Base-by-base conservation (phyloP, 37 sponge, comb jelly and placozoan genomes). In the Agelas oroides region DNA sequence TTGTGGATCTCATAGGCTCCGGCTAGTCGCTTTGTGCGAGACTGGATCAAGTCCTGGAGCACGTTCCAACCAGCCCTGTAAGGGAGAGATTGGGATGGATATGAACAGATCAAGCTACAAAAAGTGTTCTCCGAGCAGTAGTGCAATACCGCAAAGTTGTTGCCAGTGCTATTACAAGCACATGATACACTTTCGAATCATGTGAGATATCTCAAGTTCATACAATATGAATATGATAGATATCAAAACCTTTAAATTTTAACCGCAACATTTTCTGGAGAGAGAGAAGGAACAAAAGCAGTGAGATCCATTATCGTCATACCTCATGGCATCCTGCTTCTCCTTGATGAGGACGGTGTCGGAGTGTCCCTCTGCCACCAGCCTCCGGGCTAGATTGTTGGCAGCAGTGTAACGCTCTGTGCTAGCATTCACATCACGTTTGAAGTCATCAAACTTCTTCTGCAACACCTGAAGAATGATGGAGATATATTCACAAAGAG, bases 361-460 rank as follows among this genome's bases (percentile, higher is more conserved):
- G 54, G 92, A 91, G 79, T 97, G 94, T 12, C 97, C 97, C 54
- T 97, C 97, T 2, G 95, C 94, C 23, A 97, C 94, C 75, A 97
- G 76, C 41, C 77, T 73, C 65, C 97, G 76, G 13, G 94, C 97
- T 46, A 94, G 71, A 60, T 79, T 85, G 61, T 92, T 92, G 36
- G 73, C 94, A 37, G 97, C 84, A 31, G 85, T 85, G 79, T 94
- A 97, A 32, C 87, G 84, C 60, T 92, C 94, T 3, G 90, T 84
- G 70, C 91, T 88, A 25, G 86, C 89, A 71, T 38, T 77, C 20
- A 94, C 79, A 70, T 94, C 92, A 0, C 86, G 79, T 38, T 84
- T 76, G 70, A 97, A 97, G 53, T 92, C 92, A 6, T 92, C 92
- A 82, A 97, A 97, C 75, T 97, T 94, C 88, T 97, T 94, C 92